Percentiles rank a stretch among this genome's conserved stretches.
phyloP scores from a whole-genome alignment of 1,140 invertebrate genomes.

The Stegodyphus mimosarum region DNA sequence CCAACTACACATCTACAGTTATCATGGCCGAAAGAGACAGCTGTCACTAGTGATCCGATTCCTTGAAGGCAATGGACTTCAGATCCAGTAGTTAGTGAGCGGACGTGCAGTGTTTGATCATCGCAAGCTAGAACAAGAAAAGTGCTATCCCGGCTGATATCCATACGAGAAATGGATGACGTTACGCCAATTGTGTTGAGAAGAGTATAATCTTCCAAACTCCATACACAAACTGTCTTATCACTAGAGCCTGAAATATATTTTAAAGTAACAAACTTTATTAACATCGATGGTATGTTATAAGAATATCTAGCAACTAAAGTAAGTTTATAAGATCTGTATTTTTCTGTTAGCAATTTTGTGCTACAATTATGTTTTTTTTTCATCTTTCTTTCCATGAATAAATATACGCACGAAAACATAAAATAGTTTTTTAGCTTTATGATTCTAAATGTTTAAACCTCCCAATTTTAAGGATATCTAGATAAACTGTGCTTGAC shows the following conservation, averaged over 20 bases:
- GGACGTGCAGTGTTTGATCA: slow-evolving; percentile 81
- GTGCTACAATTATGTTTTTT: too few species aligned
- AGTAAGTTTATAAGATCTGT: too few species aligned
- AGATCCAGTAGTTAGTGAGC: slow-evolving; percentile 84
- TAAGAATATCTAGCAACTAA: too few species aligned
- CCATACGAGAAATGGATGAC: slow-evolving; percentile 78
- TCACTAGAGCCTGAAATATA: slow-evolving; percentile 73
- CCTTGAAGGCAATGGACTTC: slow-evolving; percentile 78
- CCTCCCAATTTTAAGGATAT: too few species aligned
- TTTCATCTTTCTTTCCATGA: too few species aligned
- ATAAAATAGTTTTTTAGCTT: too few species aligned
- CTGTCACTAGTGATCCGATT: slow-evolving; percentile 71
- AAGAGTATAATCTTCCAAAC: slow-evolving; percentile 79
- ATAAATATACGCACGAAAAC: too few species aligned
- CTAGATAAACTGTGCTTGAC: too few species aligned
- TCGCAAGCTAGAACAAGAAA: slow-evolving; percentile 83
- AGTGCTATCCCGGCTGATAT: slow-evolving; percentile 83
- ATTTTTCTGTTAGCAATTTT: too few species aligned
- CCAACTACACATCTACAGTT: slow-evolving; percentile 82
- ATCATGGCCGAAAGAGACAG: slow-evolving; percentile 80
- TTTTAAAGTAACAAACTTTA: background rate
- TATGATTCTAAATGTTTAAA: too few species aligned
- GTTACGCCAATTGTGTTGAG: slow-evolving; percentile 79
- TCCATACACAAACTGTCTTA: slow-evolving; percentile 85
- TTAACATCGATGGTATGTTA: too few species aligned